Evolutionary conservation across 2,113 vertebrate genomes (phyloP).

Genomic region (Poecilia latipinna): DNA sequence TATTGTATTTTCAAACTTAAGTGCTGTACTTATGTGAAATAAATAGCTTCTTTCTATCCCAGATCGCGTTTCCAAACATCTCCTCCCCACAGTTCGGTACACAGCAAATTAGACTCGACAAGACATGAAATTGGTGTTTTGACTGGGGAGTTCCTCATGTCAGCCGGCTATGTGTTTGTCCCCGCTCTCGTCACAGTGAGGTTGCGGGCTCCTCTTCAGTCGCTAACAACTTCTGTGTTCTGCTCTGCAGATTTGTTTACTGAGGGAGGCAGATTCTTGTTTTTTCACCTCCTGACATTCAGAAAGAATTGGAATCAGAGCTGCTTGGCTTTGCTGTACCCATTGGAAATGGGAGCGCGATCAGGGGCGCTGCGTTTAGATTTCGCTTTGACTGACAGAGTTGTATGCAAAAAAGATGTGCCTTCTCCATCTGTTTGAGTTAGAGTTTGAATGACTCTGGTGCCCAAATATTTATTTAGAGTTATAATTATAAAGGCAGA

Average conservation of each 20-base stretch:
- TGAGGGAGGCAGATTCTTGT: not conserved
- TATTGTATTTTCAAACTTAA: constrained; percentile 17
- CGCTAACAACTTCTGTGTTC: constrained; percentile 34
- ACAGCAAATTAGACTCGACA: constrained; percentile 49
- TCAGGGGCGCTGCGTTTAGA: not conserved
- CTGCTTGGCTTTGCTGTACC: constrained; percentile 13
- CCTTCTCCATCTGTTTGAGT: not conserved
- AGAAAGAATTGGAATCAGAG: constrained; percentile 29
- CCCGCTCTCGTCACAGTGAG: constrained; percentile 24
- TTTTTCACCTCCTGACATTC: not conserved
- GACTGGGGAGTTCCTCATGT: constrained; percentile 29
- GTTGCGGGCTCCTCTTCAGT: constrained; percentile 23
- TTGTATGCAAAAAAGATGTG: not conserved
- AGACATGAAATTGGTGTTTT: constrained; percentile 64
- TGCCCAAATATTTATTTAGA: no score
- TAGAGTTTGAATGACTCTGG: not conserved
- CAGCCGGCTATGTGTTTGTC: constrained; percentile 23
- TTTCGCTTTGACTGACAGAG: not conserved
- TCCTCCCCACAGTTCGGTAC: constrained; percentile 18
- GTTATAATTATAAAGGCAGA: no score
- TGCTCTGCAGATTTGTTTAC: constrained; percentile 39
- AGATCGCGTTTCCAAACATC: constrained; percentile 6
- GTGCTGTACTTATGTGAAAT: constrained; percentile 20
- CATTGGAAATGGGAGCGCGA: not conserved
- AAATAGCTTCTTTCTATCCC: constrained; percentile 17